Evolutionary conservation across 2,888 invertebrate genomes (phyloP), one percentile per base, ranked within the genome.

Genomic region (Rapana venosa): DNA sequence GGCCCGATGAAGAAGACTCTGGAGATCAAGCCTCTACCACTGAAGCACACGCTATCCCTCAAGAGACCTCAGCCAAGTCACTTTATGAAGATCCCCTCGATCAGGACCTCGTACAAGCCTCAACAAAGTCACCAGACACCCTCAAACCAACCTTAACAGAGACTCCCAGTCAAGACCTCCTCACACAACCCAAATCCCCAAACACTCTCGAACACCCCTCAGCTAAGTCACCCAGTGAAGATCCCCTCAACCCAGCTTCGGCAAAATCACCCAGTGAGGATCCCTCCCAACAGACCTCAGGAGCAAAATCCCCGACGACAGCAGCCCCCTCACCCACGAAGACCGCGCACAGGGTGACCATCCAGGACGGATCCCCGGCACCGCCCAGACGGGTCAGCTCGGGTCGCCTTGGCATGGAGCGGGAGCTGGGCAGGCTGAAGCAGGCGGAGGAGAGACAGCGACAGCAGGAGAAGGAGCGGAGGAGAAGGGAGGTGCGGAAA

Each of bases 401-500:
- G 8, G 35, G 89, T 32, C 26, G 86, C 13, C 58, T 85, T 32
- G 90, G 89, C n/a, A 87, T 90, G 66, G 58, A 87, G 84, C 87
- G 83, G 35, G 89, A 91, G 15, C 66, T 91, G 20, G 89, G 74
- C 17, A 86, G 89, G 0, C 88, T 90, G 90, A 32, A 87, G 58
- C 70, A 56, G 20, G 90, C 86, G 32, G 89, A 90, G 22, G 90
- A 90, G 11, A 79, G 74, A n/a, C 66, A 36, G 61, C 86, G 86
- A 11, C n/a, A 77, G 66, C 61, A 26, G 6, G 56, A 36, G 47
- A 88, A 61, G 47, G 74, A 61, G 5, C 70, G 56, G n/a, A 61
- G 90, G 32, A 84, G 86, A 70, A 81, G 91, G 91, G 93, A 93
- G 81, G 90, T 93, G 30, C 84, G 83, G 56, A 90, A 91, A 81